Evolutionary conservation across 2,113 vertebrate genomes (phyloP).

Genomic region (Panthera tigris): DNA sequence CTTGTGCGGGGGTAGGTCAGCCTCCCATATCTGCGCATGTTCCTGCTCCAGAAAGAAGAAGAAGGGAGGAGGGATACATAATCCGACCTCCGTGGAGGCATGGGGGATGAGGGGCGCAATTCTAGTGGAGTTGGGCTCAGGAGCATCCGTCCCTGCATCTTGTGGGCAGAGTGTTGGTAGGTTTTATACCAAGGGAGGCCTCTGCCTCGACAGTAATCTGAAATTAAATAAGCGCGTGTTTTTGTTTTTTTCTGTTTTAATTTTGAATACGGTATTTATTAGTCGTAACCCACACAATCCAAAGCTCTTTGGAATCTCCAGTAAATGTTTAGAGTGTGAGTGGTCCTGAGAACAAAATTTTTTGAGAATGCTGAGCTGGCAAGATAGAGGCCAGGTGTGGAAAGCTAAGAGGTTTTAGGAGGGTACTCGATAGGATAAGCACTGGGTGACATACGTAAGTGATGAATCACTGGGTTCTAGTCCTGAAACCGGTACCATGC

Average conservation of each 20-base stretch:
- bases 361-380: not conserved
- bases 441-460: too few relatives aligned
- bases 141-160: not conserved
- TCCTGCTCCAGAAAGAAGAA: not conserved
- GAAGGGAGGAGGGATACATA: not conserved
- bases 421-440: too few relatives aligned
- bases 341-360: not conserved
- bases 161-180: too few relatives aligned
- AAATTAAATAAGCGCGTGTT: not conserved
- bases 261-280: not conserved
- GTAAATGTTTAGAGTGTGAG: not conserved
- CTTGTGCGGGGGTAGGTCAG: not conserved
- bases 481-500: too few relatives aligned
- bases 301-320: not conserved
- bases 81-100: rapidly evolving
- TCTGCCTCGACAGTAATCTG: not conserved
- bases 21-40: not conserved
- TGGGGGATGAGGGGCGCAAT: too few relatives aligned
- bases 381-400: not conserved
- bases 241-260: not conserved
- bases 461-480: too few relatives aligned
- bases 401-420: not conserved
- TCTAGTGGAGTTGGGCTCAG: not conserved
- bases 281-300: not conserved
- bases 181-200: rapidly evolving